These are phyloP conservation scores for Aphis gossypii DNA, from an alignment of 1,140 invertebrate species.

Conservation along the genomic window DNA sequence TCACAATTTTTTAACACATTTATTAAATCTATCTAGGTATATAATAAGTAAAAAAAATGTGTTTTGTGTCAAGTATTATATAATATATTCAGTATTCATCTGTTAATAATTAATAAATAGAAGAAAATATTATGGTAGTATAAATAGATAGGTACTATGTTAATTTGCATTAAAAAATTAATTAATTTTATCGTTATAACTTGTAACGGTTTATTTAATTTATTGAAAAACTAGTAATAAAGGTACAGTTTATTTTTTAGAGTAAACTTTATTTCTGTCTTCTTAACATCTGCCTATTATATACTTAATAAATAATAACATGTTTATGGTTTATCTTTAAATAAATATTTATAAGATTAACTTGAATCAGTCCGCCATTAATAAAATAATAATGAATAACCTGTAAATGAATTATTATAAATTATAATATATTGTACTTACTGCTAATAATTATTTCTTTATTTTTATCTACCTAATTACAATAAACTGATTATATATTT, in stretches of 20 bases:
- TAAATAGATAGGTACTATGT: too few species aligned
- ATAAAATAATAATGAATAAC: background rate
- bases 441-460: background rate
- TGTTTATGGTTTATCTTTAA: background rate
- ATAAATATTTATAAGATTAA: background rate
- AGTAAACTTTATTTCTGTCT: background rate
- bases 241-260: background rate
- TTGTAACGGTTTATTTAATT: background rate
- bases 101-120: too few species aligned
- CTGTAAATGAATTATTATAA: background rate
- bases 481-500: background rate
- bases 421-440: background rate
- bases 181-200: background rate
- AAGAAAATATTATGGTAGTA: too few species aligned
- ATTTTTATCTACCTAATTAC: background rate
- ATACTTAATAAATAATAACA: background rate
- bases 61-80: too few species aligned
- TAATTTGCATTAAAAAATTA: background rate
- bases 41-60: too few species aligned
- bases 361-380: background rate
- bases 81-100: too few species aligned
- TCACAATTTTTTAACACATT: too few species aligned
- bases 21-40: too few species aligned
- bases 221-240: background rate
- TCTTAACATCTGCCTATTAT: background rate